Evolutionary conservation across 2,888 invertebrate genomes (phyloP).

Genomic region (Philopedon plagiatum): DNA sequence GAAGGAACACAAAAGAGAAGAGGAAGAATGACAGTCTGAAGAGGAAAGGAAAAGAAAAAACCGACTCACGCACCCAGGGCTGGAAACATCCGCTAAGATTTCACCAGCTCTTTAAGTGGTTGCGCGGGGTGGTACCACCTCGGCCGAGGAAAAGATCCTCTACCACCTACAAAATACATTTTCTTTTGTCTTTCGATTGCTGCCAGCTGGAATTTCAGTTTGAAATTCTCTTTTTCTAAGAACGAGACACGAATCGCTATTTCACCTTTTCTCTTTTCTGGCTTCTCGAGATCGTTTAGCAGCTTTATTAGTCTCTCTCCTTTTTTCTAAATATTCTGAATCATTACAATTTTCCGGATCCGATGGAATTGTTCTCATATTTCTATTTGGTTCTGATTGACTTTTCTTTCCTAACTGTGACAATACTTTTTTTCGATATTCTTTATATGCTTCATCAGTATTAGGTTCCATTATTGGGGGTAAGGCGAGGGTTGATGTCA

Average conservation of each 20-base stretch:
- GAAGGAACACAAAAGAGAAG: too few relatives aligned
- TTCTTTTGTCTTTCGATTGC: constrained; percentile 56
- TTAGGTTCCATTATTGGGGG: constrained; percentile 68
- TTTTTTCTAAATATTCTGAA: constrained; percentile 87
- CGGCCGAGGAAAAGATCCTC: too few relatives aligned
- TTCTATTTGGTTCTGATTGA: constrained; percentile 74
- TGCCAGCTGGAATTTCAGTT: constrained; percentile 49
- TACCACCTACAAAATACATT: too few relatives aligned
- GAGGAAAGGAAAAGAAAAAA: too few relatives aligned
- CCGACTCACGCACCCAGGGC: too few relatives aligned
- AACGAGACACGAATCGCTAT: constrained; percentile 89
- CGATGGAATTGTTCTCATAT: constrained; percentile 72
- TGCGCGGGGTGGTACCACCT: too few relatives aligned
- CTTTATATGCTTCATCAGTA: constrained; percentile 77
- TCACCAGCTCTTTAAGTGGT: too few relatives aligned
- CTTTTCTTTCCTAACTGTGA: constrained; percentile 77
- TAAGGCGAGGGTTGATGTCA: background rate
- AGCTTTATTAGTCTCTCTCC: constrained; percentile 94
- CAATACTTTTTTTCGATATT: constrained; percentile 79
- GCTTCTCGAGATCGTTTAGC: constrained; percentile 94
- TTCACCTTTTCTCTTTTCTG: constrained; percentile 90
- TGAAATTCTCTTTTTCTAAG: constrained; percentile 72
- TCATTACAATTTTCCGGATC: constrained; percentile 44
- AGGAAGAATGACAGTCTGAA: too few relatives aligned
- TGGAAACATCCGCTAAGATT: too few relatives aligned